Percentiles rank a stretch among this genome's conserved stretches.
Conservation (phyloP, 1,140 invertebrate genomes). For the Lordiphosa collinella region DNA sequence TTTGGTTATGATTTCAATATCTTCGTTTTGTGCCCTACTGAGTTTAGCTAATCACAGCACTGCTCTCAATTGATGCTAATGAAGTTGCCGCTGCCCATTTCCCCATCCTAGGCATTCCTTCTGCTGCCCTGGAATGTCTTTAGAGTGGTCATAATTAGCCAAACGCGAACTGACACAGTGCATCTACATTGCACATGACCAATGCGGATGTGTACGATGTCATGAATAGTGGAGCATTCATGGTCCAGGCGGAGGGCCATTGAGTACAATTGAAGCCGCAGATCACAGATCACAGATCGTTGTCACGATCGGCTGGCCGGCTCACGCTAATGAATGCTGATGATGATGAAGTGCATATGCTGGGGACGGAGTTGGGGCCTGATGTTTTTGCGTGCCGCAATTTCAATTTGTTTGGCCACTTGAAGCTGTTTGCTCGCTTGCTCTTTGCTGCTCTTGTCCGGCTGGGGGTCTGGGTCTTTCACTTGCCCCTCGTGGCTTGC, state of each 20-base stretch:
- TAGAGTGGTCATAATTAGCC: no score
- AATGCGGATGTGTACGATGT: conserved; percentile 4
- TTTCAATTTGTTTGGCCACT: conserved; percentile 71
- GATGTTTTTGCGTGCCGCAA: conserved; percentile 73
- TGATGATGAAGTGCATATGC: conserved; percentile 56
- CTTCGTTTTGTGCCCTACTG: no score
- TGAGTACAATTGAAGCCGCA: conserved; percentile 36
- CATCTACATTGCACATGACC: no score
- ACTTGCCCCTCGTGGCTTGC: conserved; percentile 45
- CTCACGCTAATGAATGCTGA: conserved; percentile 73
- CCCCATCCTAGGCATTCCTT: no score
- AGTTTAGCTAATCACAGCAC: no score
- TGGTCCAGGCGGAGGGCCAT: conserved; percentile 33
- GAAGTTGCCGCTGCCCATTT: no score
- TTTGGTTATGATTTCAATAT: no score
- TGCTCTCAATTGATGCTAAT: no score
- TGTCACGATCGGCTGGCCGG: conserved; percentile 60
- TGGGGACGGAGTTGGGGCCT: conserved; percentile 27
- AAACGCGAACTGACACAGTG: no score
- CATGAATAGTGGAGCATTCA: conserved; percentile 49
- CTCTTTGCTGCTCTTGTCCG: not conserved
- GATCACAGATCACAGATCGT: conserved; percentile 39
- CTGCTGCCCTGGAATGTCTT: no score
- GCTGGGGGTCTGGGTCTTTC: conserved; percentile 46
- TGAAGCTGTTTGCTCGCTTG: conserved; percentile 28